Evolutionary conservation across 1,140 invertebrate genomes (phyloP), one percentile per base, ranked within the genome.

Genomic region (Plutomurus gul): DNA sequence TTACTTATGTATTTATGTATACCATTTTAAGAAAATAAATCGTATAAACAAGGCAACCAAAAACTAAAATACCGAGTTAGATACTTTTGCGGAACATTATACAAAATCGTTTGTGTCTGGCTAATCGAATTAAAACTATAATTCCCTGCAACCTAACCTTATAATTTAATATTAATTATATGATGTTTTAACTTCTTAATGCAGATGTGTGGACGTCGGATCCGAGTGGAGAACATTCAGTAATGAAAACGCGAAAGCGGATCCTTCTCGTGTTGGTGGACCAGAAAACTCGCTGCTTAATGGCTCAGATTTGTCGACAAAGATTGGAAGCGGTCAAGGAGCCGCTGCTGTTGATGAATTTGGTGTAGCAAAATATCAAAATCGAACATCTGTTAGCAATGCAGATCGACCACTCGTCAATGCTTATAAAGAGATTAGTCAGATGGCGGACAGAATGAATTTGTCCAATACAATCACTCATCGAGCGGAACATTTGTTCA

Each of bases 221-320:
- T 99, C 97, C n/a, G 98, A 99, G 88, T 99, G 98, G 98, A 90
- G 98, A 87, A 99, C 98, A 72, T 99, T 99, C 87, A 98, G 95
- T 84, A 99, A 99, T 89, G 98, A 99, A 86, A 98, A 98, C 86
- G 92, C 92, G 79, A 94, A 95, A 7, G 94, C 95, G 2, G 98
- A 99, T 89, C 97, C 97, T 25, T 98, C 96, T 88, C 96, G 98
- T 94, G 98, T 99, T 80, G 98, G 98, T 89, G 94, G 94, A 0
- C 93, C 94, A 5, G 94, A 98, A 90, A 99, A 99, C 89, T 95
- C 95, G 0, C 88, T 99, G 1, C 88, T 99, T 0, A 96, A 95
- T 86, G 97, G 97, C 5, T 94, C 95, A 74, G 98, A 99, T 88
- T 90, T 99, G 8, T 97, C 96, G 0, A 99, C 98, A 10, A 96